Percentiles rank a stretch among this genome's conserved stretches.
phyloP scores from a whole-genome alignment of 23 tunicate species.

The Halocynthia roretzi region DNA sequence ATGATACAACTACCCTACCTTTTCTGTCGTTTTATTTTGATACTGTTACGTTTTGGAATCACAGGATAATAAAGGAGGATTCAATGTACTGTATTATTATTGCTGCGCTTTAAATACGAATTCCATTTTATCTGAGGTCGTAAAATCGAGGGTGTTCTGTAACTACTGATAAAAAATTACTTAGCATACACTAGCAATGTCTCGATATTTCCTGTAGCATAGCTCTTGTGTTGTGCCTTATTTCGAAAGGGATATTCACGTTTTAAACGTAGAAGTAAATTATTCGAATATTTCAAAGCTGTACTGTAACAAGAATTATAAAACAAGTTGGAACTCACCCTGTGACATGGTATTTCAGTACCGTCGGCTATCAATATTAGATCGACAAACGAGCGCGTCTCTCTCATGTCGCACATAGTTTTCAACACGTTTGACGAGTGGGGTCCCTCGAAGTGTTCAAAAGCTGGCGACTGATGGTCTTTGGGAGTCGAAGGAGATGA shows the following conservation, averaged over 20 bases:
- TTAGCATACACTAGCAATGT: too few relatives aligned
- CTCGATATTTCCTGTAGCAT: too few relatives aligned
- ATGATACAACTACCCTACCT: too few relatives aligned
- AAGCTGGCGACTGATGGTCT: conserved; percentile 4
- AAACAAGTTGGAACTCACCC: conserved; percentile 15
- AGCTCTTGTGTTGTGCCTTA: too few relatives aligned
- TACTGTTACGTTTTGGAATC: too few relatives aligned
- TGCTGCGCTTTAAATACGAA: neutral
- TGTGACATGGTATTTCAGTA: conserved; percentile 72
- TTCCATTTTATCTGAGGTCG: neutral
- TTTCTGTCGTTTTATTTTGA: too few relatives aligned
- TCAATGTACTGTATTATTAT: neutral
- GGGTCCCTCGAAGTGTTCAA: conserved; percentile 54
- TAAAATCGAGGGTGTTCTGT: neutral
- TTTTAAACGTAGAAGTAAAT: neutral
- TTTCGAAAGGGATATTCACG: too few relatives aligned
- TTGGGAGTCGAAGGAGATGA: conserved; percentile 7
- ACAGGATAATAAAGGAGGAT: too few relatives aligned
- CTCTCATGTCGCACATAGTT: conserved; percentile 48
- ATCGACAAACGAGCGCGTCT: conserved; percentile 44
- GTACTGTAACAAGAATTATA: neutral
- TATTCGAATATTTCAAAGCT: neutral
- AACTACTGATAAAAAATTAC: neutral
- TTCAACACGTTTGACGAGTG: conserved; percentile 25
- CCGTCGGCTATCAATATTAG: conserved; percentile 46